These are phyloP conservation scores for Pelagia noctiluca DNA, from an alignment of 30 jellyfish, hydroid and myxozoan species.

Conservation along the genomic window DNA sequence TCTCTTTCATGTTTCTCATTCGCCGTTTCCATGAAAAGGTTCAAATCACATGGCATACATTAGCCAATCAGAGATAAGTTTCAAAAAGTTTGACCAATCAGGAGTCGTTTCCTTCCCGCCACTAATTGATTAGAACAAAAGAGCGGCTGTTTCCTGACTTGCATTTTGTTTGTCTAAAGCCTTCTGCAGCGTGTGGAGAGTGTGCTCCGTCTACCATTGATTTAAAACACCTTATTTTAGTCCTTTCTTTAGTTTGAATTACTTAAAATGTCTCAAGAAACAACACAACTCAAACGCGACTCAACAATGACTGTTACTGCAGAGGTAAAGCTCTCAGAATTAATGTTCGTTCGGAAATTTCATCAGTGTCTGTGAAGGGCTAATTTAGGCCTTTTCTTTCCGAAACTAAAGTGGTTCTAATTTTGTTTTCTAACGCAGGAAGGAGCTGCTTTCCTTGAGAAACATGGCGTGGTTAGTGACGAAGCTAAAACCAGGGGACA, in stretches of 20 bases:
- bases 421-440: conserved; percentile 30
- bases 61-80: conserved; percentile 39
- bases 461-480: conserved; percentile 70
- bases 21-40: not conserved
- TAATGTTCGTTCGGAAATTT: too few species aligned
- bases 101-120: conserved; percentile 62
- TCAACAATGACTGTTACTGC: conserved; percentile 83
- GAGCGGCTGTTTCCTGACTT: conserved; percentile 19
- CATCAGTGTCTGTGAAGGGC: not conserved
- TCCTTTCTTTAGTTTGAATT: not conserved
- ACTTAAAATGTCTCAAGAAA: conserved; percentile 56
- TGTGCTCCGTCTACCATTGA: conserved; percentile 3
- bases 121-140: conserved; percentile 50
- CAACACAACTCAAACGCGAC: conserved; percentile 73
- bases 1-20: too few species aligned
- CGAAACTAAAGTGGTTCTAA: not conserved
- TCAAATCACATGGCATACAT: conserved; percentile 30
- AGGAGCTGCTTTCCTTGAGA: conserved; percentile 65
- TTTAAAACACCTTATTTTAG: not conserved
- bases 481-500: conserved; percentile 79
- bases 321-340: conserved; percentile 64
- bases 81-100: conserved; percentile 20
- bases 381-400: not conserved
- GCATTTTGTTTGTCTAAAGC: conserved; percentile 29
- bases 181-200: conserved; percentile 35